Evolutionary conservation across 2,797 vertebrate genomes (phyloP).

Genomic region (Octomys mimax): DNA sequence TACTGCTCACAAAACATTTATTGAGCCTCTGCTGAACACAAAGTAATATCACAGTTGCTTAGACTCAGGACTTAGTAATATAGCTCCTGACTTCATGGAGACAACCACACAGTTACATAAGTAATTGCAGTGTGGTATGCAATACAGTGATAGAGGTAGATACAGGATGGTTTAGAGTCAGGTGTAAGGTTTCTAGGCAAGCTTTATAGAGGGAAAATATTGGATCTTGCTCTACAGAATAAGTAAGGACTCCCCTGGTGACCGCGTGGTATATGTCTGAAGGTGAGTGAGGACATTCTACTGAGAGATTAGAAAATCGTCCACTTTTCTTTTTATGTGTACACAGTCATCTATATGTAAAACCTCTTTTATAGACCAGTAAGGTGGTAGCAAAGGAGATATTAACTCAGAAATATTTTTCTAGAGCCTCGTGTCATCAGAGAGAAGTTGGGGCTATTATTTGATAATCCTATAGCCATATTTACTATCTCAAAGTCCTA

Average conservation of each 20-base stretch:
- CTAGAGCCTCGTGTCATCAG: not conserved
- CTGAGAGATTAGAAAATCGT: not conserved
- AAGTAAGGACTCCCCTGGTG: not conserved
- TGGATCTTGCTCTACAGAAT: not conserved
- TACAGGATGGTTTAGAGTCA: not conserved
- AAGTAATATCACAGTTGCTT: not conserved
- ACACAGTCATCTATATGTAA: not conserved
- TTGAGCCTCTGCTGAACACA: not conserved
- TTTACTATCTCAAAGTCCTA: not conserved
- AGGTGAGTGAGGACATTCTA: not conserved
- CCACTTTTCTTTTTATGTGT: not conserved
- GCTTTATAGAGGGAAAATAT: conserved; percentile 1
- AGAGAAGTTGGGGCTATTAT: not conserved
- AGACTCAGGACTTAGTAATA: not conserved
- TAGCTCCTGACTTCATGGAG: not conserved
- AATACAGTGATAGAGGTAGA: not conserved
- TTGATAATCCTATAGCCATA: not conserved
- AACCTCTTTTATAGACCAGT: not conserved
- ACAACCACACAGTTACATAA: not conserved
- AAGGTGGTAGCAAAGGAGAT: not conserved
- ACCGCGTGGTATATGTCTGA: not conserved
- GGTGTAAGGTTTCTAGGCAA: not conserved
- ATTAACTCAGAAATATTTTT: not conserved
- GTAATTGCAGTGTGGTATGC: too few species aligned
- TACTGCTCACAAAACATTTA: not conserved